A percentile compares a stretch with the other conserved stretches of the same genome.
Conservation (phyloP, 64 coral and sea anemone genomes). For the Stichodactyla helianthus region DNA sequence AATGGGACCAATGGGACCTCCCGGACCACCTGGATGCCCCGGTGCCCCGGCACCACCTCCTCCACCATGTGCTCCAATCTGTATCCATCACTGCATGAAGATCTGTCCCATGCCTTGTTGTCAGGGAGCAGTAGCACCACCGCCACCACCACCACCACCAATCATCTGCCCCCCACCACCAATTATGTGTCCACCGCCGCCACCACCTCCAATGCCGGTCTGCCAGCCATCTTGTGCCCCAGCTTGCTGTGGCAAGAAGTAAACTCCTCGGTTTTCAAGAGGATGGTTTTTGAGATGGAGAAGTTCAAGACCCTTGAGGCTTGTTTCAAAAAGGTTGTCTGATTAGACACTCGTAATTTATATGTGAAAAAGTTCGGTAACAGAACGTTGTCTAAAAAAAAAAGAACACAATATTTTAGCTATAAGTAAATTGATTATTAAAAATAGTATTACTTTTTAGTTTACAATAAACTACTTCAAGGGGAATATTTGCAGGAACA, state of each 20-base stretch:
- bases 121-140: constrained; percentile 18
- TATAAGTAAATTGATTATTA: neutral
- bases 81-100: constrained; percentile 95
- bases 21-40: constrained; percentile 59
- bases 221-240: constrained; percentile 65
- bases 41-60: constrained; percentile 92
- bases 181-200: constrained; percentile 23
- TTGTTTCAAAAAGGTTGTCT: neutral
- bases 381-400: neutral
- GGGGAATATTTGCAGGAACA: too few relatives aligned
- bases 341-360: neutral
- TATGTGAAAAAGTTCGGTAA: neutral
- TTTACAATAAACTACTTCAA: too few relatives aligned
- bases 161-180: constrained; percentile 22
- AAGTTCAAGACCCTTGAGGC: neutral
- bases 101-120: constrained; percentile 86
- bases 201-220: constrained; percentile 71
- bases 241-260: constrained; percentile 51
- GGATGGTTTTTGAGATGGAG: neutral
- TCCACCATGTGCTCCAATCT: constrained; percentile 86
- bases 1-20: constrained; percentile 85
- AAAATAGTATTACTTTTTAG: neutral
- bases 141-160: constrained; percentile 49
- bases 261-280: neutral
- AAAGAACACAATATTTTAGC: neutral